phyloP scores from a whole-genome alignment of 1,140 invertebrate species.

The Varroa destructor region DNA sequence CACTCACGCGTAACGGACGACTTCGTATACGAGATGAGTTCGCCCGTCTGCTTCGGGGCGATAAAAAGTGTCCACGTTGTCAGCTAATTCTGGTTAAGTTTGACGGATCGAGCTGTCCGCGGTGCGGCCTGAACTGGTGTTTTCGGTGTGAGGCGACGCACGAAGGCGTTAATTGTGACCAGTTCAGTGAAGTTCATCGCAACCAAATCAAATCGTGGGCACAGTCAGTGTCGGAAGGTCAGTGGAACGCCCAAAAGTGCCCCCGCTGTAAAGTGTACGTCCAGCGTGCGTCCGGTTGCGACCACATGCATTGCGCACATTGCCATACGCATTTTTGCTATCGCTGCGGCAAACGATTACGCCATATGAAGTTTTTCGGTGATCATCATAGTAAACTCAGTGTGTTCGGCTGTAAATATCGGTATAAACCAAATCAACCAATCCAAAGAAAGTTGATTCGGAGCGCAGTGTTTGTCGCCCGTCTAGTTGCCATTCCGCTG shows the following conservation, averaged over 20 bases:
- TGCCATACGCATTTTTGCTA: constrained; percentile 44
- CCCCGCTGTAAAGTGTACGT: constrained; percentile 45
- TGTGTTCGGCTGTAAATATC: constrained; percentile 43
- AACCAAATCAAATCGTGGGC: constrained; percentile 42
- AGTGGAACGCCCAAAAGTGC: constrained; percentile 43
- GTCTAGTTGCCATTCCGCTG: background rate
- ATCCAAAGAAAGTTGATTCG: constrained; percentile 39
- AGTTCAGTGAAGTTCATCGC: constrained; percentile 41
- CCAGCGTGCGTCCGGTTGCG: constrained; percentile 42
- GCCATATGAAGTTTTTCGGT: constrained; percentile 41
- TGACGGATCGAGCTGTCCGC: constrained; percentile 37
- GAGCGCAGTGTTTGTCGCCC: constrained; percentile 41
- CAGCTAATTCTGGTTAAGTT: background rate
- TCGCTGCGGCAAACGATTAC: constrained; percentile 41
- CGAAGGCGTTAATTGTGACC: constrained; percentile 40
- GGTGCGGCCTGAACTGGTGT: constrained; percentile 42
- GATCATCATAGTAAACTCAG: constrained; percentile 42
- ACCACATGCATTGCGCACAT: constrained; percentile 42
- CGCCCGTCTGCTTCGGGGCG: constrained; percentile 13
- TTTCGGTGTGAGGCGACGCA: constrained; percentile 44
- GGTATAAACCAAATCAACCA: constrained; percentile 40
- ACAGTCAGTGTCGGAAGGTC: constrained; percentile 39
- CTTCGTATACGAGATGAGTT: constrained; percentile 3
- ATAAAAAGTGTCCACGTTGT: constrained; percentile 14
- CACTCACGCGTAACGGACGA: constrained; percentile 1